A percentile compares a stretch with the other conserved stretches of the same genome.
Evolutionary conservation across 2,113 vertebrate genomes (phyloP).

Genomic region (Psephotus haematonotus): DNA sequence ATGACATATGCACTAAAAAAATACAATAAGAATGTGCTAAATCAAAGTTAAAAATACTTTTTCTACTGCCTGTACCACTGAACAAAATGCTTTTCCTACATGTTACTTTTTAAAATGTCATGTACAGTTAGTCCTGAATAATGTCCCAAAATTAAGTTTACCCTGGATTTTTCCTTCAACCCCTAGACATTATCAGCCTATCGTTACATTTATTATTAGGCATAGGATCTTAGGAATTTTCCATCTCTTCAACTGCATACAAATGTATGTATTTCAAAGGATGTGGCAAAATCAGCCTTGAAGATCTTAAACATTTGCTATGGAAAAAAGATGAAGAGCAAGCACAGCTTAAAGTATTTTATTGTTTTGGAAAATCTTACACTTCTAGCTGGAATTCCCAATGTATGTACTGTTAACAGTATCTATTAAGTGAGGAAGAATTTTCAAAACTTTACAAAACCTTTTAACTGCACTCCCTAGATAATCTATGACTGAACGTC

Average conservation of each 20-base stretch:
- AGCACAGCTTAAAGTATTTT: conserved; percentile 22
- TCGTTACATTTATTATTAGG: neutral
- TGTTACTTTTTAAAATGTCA: neutral
- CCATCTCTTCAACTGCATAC: neutral
- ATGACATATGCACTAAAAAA: neutral
- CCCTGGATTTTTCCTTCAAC: neutral
- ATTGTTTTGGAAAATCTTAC: conserved; percentile 45
- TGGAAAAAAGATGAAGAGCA: neutral
- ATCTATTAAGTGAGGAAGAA: neutral
- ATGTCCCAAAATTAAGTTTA: neutral
- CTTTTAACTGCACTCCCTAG: neutral
- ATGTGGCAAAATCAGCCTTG: neutral
- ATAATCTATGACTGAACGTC: neutral
- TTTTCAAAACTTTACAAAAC: conserved; percentile 36
- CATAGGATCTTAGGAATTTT: neutral
- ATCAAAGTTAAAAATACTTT: neutral
- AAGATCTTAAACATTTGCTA: neutral
- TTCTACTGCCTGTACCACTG: neutral
- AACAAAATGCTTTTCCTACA: neutral
- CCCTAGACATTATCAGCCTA: neutral
- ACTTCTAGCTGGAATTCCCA: neutral
- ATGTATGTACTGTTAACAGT: neutral
- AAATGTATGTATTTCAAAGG: conserved; percentile 11
- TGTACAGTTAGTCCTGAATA: neutral
- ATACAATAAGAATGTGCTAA: neutral